Conservation (phyloP, 2,797 vertebrate genomes). For the Rhinatrema bivittatum region DNA sequence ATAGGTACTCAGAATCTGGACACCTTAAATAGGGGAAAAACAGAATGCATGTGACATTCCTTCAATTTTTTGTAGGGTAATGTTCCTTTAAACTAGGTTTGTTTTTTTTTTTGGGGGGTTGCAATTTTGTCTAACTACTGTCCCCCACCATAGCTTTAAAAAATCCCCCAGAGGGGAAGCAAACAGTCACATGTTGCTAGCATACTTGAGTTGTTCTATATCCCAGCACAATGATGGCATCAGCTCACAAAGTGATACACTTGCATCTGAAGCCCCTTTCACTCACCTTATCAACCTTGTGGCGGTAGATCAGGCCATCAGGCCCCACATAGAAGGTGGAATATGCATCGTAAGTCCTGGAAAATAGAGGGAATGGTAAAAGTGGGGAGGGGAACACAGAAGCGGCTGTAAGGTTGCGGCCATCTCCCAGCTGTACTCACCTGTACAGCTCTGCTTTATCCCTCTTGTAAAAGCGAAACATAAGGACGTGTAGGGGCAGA, state of each 20-base stretch:
- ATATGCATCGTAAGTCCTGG: constrained; percentile 78
- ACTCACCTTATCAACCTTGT: constrained; percentile 81
- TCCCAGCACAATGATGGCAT: too few relatives aligned
- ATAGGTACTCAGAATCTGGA: neutral
- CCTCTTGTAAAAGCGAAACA: constrained; percentile 71
- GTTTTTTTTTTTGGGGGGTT: too few relatives aligned
- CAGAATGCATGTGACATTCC: neutral
- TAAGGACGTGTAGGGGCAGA: constrained; percentile 63
- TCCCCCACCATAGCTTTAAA: too few relatives aligned
- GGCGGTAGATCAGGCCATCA: constrained; percentile 75
- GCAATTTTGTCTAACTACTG: too few relatives aligned
- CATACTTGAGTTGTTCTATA: too few relatives aligned
- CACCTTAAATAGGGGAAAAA: too few relatives aligned
- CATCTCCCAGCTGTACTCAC: constrained; percentile 36
- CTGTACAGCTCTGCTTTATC: constrained; percentile 75
- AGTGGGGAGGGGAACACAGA: too few relatives aligned
- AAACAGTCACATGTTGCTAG: too few relatives aligned
- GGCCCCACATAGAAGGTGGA: constrained; percentile 85
- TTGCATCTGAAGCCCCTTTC: neutral
- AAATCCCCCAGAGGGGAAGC: too few relatives aligned
- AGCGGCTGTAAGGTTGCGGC: too few relatives aligned
- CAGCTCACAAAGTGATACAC: neutral
- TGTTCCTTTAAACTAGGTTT: neutral
- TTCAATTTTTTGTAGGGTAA: too few relatives aligned
- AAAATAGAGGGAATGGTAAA: neutral